Percentiles rank a stretch among this genome's conserved stretches.
Conservation (phyloP, 2,797 vertebrate species). For the Scomberomorus guttatus region DNA sequence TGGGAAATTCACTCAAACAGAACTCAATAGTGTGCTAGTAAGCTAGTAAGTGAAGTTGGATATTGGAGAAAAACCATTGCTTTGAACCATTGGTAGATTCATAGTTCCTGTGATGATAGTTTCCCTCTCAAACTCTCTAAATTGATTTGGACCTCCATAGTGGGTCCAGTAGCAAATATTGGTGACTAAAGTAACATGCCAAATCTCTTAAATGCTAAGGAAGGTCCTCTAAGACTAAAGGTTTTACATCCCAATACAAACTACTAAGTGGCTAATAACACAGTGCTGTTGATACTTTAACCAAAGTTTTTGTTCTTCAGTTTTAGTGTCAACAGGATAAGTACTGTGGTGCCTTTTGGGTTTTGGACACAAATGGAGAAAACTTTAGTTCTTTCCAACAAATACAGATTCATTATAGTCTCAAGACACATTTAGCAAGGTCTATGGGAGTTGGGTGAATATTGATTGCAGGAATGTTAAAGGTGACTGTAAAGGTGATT, state of each 20-base stretch:
- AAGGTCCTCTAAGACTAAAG: slow-evolving; percentile 30
- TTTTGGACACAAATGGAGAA: slow-evolving; percentile 8
- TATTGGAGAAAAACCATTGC: slow-evolving; percentile 18
- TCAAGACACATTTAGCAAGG: background rate
- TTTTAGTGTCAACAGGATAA: slow-evolving; percentile 8
- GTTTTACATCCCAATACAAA: slow-evolving; percentile 41
- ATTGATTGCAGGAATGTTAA: background rate
- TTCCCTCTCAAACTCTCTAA: slow-evolving; percentile 18
- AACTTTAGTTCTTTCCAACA: background rate
- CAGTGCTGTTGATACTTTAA: background rate
- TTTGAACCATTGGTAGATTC: slow-evolving; percentile 38
- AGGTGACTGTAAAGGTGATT: background rate
- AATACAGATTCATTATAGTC: background rate
- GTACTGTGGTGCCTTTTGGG: background rate
- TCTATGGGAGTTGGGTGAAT: background rate
- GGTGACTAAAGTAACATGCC: slow-evolving; percentile 9
- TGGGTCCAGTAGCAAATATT: slow-evolving; percentile 27
- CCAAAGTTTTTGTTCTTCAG: slow-evolving; percentile 23
- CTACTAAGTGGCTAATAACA: slow-evolving; percentile 37
- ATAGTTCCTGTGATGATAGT: slow-evolving; percentile 56
- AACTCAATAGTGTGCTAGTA: background rate
- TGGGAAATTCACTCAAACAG: slow-evolving; percentile 36
- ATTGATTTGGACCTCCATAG: slow-evolving; percentile 41
- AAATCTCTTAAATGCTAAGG: slow-evolving; percentile 44
- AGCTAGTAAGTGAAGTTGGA: slow-evolving; percentile 32